These are phyloP conservation scores for Squalus acanthias DNA, from an alignment of 2,797 vertebrate species.

Conservation along the genomic window DNA sequence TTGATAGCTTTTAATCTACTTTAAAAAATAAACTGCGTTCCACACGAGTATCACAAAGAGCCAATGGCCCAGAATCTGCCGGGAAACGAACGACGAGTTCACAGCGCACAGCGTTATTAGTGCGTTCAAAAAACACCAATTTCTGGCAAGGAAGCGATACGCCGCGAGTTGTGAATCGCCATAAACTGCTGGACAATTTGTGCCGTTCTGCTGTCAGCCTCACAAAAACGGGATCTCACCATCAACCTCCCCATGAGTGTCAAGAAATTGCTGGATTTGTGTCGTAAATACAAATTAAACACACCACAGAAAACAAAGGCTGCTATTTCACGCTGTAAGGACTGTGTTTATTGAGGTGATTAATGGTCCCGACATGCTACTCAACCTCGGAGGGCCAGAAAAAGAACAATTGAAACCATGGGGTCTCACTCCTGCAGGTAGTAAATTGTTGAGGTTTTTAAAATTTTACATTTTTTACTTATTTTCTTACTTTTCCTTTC, in stretches of 20 bases:
- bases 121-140: too few relatives aligned
- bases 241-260: neutral
- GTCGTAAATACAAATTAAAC: neutral
- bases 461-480: neutral
- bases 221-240: neutral
- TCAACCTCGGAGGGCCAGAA: neutral
- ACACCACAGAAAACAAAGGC: neutral
- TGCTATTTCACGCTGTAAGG: neutral
- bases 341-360: neutral
- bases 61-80: too few relatives aligned
- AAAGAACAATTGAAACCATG: neutral
- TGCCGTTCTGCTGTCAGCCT: neutral
- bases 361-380: neutral
- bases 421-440: neutral
- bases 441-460: neutral
- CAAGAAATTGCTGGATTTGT: neutral
- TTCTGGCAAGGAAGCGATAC: too few relatives aligned
- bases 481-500: neutral
- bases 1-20: neutral
- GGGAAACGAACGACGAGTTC: too few relatives aligned
- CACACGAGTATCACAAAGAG: too few relatives aligned
- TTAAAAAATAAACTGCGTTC: neutral
- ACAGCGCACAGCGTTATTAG: too few relatives aligned
- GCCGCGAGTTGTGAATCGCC: neutral
- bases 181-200: neutral